phyloP scores from a whole-genome alignment of 2,113 vertebrate species.

The Ariopsis seemanni region DNA sequence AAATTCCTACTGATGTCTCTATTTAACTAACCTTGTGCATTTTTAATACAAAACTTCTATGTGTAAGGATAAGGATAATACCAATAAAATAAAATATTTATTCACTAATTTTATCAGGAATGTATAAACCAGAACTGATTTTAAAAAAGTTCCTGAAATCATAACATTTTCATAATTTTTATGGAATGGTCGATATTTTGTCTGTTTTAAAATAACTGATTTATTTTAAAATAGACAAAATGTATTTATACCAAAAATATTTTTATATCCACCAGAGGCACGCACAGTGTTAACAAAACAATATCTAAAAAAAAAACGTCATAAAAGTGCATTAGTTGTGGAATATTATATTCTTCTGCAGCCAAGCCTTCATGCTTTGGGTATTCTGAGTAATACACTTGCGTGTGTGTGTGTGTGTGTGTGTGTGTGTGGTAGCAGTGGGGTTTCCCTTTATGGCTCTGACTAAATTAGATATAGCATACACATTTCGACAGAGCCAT shows the following conservation, averaged over 20 bases:
- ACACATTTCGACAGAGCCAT: conserved; percentile 75
- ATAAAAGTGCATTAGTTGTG: conserved; percentile 17
- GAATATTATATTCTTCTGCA: conserved; percentile 26
- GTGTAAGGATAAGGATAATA: not conserved
- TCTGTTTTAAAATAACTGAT: not conserved
- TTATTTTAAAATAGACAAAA: no score
- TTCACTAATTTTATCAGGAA: not conserved
- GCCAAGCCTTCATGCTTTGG: conserved; percentile 36
- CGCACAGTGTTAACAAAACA: not conserved
- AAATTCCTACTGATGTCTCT: not conserved
- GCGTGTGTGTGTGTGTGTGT: conserved; percentile 71
- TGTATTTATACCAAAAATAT: not conserved
- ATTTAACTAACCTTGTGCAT: not conserved
- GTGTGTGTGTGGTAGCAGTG: conserved; percentile 66
- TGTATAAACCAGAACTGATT: not conserved
- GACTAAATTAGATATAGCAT: conserved; percentile 75
- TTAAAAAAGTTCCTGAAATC: not conserved
- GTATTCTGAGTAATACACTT: not conserved
- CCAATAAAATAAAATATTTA: not conserved
- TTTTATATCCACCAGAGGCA: not conserved
- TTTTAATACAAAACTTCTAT: not conserved
- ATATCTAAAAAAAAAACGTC: conserved; percentile 13
- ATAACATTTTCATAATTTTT: not conserved
- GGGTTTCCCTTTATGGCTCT: conserved; percentile 74
- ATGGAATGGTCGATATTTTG: not conserved